Percentiles rank a stretch among this genome's conserved stretches.
Evolutionary conservation across 2,888 invertebrate species (phyloP).

Genomic region (Muscina levida): DNA sequence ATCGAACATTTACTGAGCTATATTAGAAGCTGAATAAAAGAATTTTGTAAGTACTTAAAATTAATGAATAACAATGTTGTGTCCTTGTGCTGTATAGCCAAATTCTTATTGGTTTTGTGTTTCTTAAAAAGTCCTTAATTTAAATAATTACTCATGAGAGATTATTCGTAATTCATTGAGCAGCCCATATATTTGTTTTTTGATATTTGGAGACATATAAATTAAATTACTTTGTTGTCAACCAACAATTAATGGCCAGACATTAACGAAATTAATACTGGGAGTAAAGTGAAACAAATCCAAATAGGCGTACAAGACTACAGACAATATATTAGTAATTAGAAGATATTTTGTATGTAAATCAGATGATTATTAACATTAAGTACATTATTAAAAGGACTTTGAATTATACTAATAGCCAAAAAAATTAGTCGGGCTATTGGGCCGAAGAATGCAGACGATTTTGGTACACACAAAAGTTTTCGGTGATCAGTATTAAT

Average conservation of each 20-base stretch:
- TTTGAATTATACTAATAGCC: too few species aligned
- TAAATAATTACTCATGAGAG: conserved; percentile 4
- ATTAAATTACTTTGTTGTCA: not conserved
- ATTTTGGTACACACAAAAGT: too few species aligned
- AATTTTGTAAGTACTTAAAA: too few species aligned
- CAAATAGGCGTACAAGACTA: not conserved
- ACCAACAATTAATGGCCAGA: not conserved
- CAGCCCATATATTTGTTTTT: not conserved
- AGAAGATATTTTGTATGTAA: not conserved
- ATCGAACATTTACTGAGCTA: too few species aligned
- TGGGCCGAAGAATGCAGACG: too few species aligned
- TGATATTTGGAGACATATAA: not conserved
- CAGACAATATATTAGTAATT: not conserved
- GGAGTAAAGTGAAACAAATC: not conserved
- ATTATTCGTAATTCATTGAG: not conserved
- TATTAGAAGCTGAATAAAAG: too few species aligned
- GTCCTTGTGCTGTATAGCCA: too few species aligned
- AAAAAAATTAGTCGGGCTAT: too few species aligned
- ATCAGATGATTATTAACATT: not conserved
- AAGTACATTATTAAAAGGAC: too few species aligned
- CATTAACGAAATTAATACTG: not conserved
- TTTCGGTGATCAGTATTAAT: too few species aligned
- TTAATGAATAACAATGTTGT: too few species aligned
- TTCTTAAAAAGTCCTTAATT: not conserved
- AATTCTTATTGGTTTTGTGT: too few species aligned